Base-by-base conservation (phyloP, 2,113 vertebrate genomes). In the Poicephalus meyeri region DNA sequence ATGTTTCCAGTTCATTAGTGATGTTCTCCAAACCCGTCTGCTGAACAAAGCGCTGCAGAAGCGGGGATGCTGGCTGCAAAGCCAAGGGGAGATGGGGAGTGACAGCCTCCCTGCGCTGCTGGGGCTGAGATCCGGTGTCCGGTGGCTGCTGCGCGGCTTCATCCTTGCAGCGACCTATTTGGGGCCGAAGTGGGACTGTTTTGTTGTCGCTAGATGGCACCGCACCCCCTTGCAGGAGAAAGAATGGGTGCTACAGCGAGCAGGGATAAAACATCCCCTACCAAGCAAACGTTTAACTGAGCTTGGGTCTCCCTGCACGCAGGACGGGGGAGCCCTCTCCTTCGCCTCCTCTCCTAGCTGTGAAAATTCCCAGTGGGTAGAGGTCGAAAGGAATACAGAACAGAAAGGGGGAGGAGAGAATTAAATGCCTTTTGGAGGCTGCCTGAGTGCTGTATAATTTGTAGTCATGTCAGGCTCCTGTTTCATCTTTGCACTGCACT, bases 121-220 rank as follows among this genome's bases (percentile, higher is more conserved):
- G 64, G 33, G 17, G 9, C 56, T 7, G 82, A 60, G 70, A 12
- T 12, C 2, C 1, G 0, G 42, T 1, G 35, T 5, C 15, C 3
- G 3, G 21, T 1, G 11, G 49, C 28, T 68, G 53, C 58, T 19
- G 46, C 11, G 29, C 73, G 35, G 46, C 64, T 63, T 16, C 33
- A 35, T 63, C 50, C 19, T 5, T 16, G 23, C 3, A 0, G 65
- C 41, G 33, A 21, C 12, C 10, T 9, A 7, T 20, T 53, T 3
- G 88, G 79, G 61, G 26, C 7, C 2, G 23, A 7, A 41, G 35
- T 0, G 47, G 61, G 46, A 3, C 2, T 0, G 46, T 2, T 8
- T 33, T 5, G 0, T 1, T 21, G 86, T 91, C 97, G 25, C 96
- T 94, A 97, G 97, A 83, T 97, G 97, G 96, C 97, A 97, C 42